phyloP scores from a whole-genome alignment of 1,140 invertebrate species.

The Ylistrum balloti region DNA sequence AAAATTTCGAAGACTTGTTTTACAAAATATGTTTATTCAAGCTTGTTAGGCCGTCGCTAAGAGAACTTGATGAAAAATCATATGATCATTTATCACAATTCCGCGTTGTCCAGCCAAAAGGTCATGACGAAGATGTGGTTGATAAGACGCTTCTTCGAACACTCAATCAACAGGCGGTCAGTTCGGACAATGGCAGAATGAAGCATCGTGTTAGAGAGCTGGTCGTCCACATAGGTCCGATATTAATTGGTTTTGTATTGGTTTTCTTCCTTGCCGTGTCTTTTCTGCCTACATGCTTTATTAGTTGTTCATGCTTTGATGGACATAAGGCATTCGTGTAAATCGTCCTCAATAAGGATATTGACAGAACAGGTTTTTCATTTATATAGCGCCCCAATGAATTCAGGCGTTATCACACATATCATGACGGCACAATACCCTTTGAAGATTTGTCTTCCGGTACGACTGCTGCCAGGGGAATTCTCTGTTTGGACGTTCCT shows the following conservation, averaged over 20 bases:
- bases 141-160: background rate
- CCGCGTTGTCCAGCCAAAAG: background rate
- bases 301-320: constrained; percentile 2
- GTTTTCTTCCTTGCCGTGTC: background rate
- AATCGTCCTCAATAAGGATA: background rate
- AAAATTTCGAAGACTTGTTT: too few relatives aligned
- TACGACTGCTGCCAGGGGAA: background rate
- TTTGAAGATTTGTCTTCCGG: background rate
- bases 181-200: background rate
- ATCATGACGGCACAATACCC: background rate
- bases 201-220: background rate
- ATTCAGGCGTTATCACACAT: background rate
- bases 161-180: constrained; percentile 31
- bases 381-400: background rate
- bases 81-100: constrained; percentile 4
- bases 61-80: constrained; percentile 3
- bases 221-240: background rate
- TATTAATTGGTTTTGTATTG: constrained; percentile 20
- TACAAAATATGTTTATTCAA: background rate
- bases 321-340: constrained; percentile 37
- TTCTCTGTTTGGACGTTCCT: background rate
- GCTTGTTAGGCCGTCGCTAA: background rate
- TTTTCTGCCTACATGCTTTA: background rate
- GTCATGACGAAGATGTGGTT: background rate
- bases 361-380: constrained; percentile 7